phyloP scores from a whole-genome alignment of 2,797 vertebrate species.

The Anabas testudineus region DNA sequence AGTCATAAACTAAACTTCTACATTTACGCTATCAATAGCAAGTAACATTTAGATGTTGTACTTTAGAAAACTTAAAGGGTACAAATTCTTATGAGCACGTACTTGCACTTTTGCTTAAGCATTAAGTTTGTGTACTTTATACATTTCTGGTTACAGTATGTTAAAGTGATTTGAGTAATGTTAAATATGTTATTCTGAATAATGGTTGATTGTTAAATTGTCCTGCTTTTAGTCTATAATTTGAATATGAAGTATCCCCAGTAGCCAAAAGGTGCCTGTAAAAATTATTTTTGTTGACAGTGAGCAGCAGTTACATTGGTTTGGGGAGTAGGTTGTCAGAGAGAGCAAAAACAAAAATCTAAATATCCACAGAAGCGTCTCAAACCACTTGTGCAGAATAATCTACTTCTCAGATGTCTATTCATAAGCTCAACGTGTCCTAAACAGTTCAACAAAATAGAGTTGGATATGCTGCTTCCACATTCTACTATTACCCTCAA shows the following conservation, averaged over 20 bases:
- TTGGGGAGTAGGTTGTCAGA: slow-evolving; percentile 3
- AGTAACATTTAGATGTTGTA: too few species aligned
- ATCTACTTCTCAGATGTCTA: background rate
- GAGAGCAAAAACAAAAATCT: background rate
- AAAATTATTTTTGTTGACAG: slow-evolving; percentile 3
- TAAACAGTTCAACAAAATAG: slow-evolving; percentile 1
- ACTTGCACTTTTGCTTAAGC: too few species aligned
- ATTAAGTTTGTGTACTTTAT: too few species aligned
- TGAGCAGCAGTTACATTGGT: background rate
- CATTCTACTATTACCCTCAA: background rate
- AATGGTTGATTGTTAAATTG: background rate
- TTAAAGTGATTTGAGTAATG: too few species aligned
- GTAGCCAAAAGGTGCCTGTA: background rate
- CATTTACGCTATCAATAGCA: too few species aligned
- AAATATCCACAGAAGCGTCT: slow-evolving; percentile 14
- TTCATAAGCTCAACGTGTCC: background rate
- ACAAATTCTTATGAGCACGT: too few species aligned
- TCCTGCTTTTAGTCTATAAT: slow-evolving; percentile 12
- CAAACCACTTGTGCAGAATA: slow-evolving; percentile 1
- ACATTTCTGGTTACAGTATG: too few species aligned
- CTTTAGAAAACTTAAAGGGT: too few species aligned
- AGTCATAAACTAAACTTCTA: too few species aligned
- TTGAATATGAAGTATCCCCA: background rate
- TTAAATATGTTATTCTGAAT: background rate
- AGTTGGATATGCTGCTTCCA: slow-evolving; percentile 3